Conservation (phyloP, 2,888 invertebrate species). For the Melinaea menophilus region DNA sequence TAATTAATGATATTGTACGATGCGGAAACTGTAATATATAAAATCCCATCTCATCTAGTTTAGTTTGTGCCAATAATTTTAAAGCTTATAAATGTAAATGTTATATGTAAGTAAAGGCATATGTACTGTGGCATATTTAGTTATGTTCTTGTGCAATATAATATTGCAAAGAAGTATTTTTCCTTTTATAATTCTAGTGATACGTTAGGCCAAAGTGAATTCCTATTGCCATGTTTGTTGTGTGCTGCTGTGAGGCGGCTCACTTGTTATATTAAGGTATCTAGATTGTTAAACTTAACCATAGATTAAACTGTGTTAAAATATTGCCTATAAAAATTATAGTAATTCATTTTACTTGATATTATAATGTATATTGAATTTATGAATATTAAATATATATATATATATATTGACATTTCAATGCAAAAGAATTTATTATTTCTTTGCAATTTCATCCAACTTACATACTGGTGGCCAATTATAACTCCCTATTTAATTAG, state of each 20-base stretch:
- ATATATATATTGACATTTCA: conserved; percentile 78
- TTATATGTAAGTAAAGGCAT: conserved; percentile 63
- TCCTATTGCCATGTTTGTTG: conserved; percentile 75
- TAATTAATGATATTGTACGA: conserved; percentile 53
- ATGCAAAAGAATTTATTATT: conserved; percentile 44
- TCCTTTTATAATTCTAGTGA: conserved; percentile 43
- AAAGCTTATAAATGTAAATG: conserved; percentile 53
- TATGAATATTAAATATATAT: conserved; percentile 78
- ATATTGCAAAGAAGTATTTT: conserved; percentile 60
- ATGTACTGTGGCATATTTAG: conserved; percentile 60
- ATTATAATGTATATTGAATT: conserved; percentile 79
- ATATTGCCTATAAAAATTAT: conserved; percentile 78
- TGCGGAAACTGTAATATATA: conserved; percentile 69
- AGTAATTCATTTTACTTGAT: conserved; percentile 78
- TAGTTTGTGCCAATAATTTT: conserved; percentile 64
- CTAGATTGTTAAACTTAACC: conserved; percentile 76
- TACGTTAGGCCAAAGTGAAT: conserved; percentile 64
- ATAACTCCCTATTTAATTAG: too few relatives aligned
- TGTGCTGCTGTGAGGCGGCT: conserved; percentile 32
- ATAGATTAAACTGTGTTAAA: conserved; percentile 78
- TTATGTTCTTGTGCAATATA: conserved; percentile 56
- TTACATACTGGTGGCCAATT: too few relatives aligned
- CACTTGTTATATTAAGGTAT: conserved; percentile 67
- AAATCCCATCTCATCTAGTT: conserved; percentile 56
- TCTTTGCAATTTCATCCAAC: background rate